Evolutionary conservation across 2,113 vertebrate genomes (phyloP), one percentile per base, ranked within the genome.

Genomic region (Scalopus aquaticus): DNA sequence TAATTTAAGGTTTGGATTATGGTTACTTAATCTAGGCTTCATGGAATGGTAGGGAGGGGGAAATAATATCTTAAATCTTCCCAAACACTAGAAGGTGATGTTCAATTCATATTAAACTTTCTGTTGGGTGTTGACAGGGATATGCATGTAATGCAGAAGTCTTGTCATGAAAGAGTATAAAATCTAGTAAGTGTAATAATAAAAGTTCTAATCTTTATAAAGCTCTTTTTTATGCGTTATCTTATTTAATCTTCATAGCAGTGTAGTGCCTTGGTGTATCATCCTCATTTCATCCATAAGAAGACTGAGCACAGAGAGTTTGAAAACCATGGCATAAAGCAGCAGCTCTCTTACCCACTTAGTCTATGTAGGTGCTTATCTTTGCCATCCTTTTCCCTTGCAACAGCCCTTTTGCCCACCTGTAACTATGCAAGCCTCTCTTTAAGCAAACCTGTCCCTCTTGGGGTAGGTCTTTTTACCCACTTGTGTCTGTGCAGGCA

Each of bases 1-100:
- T 91, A 32, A 64, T 72, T 83, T 56, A 94, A 77, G 28, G 32
- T 93, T 77, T 90, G 46, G 13, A 76, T 78, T 82, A 76, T 46
- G 37, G 72, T 30, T 49, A 54, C 20, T 92, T 42, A 77, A 93
- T 72, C 19, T 28, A 69, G 72, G 32, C 24, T 19, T 83, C 58
- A 35, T 69, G 77, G 42, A 81, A 19, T 81, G 39, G 11, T 42
- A 42, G 69, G 69, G 24, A 46, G 17, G 12, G 44, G 49, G 37
- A 49, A 77, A 76, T 67, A 44, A 15, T 90, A 8, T 79, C 46
- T 88, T 32, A 65, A 28, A 54, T 91, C 60, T 35, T 88, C 56
- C 74, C n/a, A 86, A 88, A 80, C 5, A 78, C 46, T 60, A 16
- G 54, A 42, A 67, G 42, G 49, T 88, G 58, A 26, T 74, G 3